Base-by-base conservation (phyloP, 1,140 invertebrate species). In the Rhopalosiphum maidis region DNA sequence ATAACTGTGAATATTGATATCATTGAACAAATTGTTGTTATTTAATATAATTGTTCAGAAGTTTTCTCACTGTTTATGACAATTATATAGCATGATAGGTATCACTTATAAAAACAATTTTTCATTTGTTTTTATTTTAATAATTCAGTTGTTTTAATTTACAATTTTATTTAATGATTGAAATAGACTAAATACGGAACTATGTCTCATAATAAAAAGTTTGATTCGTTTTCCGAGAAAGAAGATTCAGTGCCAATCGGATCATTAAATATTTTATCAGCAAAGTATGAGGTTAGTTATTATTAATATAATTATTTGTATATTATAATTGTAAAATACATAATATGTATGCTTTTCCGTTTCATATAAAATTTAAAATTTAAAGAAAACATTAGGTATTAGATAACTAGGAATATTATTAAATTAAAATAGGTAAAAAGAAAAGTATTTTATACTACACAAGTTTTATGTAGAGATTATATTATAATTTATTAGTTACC, bases 231-330 rank as follows among this genome's bases (percentile, higher is more conserved):
- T n/a, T 30, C 43, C 2, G 48, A 86, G 6, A 87, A 92, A 92
- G 37, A 93, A 88, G 68, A 94, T 89, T 90, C 93, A 82, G 88
- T 94, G 41, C 91, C 93, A n/a, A 94, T 94, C 83, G 93, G 93
- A 83, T 90, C 94, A 43, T 90, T 91, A 35, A 89, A 94, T 60
- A 86, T 94, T 88, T 54, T 94, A 51, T 93, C 91, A n/a, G 51
- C 85, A 51, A 93, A 89, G 21, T 94, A 88, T 93, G 94, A 94
- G 43, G 94, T 94, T 41, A 94, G 54, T 68, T 95, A 98, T 98
- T 98, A 98, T 95, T 96, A 99, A 22, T 82, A 82, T 37, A 18
- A 85, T 85, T 85, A 43, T 43, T 41, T 85, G 43, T 85, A 23
- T 85, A 85, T 43, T 5, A 15, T 30, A 68, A 15, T 3, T 51